These are phyloP conservation scores for Microcebus griseorufus DNA, from an alignment of 2,113 vertebrate species.

Conservation along the genomic window DNA sequence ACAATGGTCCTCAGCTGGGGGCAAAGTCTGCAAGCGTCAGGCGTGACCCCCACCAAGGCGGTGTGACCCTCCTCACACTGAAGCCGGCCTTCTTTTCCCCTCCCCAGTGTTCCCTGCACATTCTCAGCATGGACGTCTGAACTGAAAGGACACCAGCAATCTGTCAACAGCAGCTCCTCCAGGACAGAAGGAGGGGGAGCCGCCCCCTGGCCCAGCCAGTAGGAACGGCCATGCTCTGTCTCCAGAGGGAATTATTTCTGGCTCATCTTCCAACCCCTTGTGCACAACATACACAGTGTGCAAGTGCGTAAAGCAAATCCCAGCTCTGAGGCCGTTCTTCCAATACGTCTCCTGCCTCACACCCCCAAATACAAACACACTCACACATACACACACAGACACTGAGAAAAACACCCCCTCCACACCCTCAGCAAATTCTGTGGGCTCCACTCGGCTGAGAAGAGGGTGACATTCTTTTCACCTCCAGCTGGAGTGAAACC, in stretches of 20 bases:
- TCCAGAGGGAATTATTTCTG: conserved; percentile 27
- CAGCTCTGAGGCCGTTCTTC: not conserved
- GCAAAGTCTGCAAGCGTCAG: not conserved
- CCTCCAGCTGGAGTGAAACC: conserved; percentile 81
- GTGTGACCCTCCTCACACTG: not conserved
- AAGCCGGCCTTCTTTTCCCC: not conserved
- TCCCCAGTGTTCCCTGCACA: not conserved
- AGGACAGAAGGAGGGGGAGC: not conserved
- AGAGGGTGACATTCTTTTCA: conserved; percentile 70
- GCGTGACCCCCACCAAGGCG: not conserved
- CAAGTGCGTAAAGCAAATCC: not conserved
- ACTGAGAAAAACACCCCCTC: conserved; percentile 1
- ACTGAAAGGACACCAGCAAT: not conserved
- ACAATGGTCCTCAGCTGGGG: not conserved
- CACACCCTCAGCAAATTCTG: conserved; percentile 3
- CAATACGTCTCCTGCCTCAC: not conserved
- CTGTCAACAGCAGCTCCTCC: conserved; percentile 41
- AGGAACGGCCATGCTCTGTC: not conserved
- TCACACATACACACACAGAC: not conserved
- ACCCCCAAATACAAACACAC: not conserved
- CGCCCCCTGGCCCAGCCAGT: conserved; percentile 21
- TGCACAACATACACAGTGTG: not conserved
- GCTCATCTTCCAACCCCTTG: not conserved
- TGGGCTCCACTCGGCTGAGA: conserved; percentile 59
- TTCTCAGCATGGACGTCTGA: not conserved